Evolutionary conservation across 1,140 invertebrate species (phyloP).

Genomic region (Drosophila hydei): DNA sequence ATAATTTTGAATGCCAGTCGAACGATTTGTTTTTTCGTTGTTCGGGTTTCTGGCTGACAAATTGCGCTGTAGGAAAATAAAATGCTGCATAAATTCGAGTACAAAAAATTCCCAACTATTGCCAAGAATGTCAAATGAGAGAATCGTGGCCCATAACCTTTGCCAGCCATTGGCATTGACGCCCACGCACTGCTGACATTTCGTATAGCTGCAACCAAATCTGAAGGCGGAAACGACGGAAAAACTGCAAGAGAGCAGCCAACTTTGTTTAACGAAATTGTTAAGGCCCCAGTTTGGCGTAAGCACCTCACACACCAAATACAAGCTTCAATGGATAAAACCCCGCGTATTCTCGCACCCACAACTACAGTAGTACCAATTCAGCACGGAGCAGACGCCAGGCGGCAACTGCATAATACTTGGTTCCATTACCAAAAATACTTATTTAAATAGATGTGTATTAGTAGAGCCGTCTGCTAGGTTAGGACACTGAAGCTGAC

Average conservation of each 20-base stretch:
- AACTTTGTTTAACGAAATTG: slow-evolving; percentile 16
- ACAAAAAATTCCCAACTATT: slow-evolving; percentile 14
- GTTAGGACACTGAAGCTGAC: too few species aligned
- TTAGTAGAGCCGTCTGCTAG: too few species aligned
- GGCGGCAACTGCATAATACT: too few species aligned
- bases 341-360: slow-evolving; percentile 3
- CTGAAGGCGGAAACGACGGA: not conserved
- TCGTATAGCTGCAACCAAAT: slow-evolving; percentile 40
- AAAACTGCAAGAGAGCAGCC: slow-evolving; percentile 25
- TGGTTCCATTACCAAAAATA: too few species aligned
- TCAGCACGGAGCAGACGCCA: too few species aligned
- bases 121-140: slow-evolving; percentile 27
- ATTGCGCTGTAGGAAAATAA: slow-evolving; percentile 31
- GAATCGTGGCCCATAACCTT: slow-evolving; percentile 57
- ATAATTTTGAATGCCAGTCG: slow-evolving; percentile 64
- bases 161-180: slow-evolving; percentile 37
- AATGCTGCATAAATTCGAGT: slow-evolving; percentile 35
- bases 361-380: slow-evolving; percentile 16
- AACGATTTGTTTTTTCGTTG: slow-evolving; percentile 68
- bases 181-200: slow-evolving; percentile 67
- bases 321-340: slow-evolving; percentile 40
- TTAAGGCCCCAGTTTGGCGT: slow-evolving; percentile 8
- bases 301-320: slow-evolving; percentile 43
- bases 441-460: too few species aligned
- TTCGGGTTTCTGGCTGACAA: slow-evolving; percentile 51